Conservation (phyloP, 2,888 invertebrate species). For the Anticlea derivata region DNA sequence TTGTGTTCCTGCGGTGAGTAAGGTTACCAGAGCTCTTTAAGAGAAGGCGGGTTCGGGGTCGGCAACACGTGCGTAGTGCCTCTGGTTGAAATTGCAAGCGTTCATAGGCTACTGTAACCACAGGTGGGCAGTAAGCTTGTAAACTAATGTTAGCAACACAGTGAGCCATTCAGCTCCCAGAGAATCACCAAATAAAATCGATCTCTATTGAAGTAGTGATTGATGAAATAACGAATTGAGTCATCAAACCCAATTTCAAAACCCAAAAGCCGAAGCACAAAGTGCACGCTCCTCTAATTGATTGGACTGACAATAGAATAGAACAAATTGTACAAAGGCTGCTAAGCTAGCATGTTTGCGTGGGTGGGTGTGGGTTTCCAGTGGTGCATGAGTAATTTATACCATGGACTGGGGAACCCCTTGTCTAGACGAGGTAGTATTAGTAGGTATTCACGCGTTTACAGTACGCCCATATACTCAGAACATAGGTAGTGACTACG, state of each 20-base stretch:
- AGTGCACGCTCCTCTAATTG: constrained; percentile 12
- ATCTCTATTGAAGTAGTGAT: constrained; percentile 8
- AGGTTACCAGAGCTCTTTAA: neutral
- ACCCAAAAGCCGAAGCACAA: constrained; percentile 1
- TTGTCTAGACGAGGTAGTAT: constrained; percentile 26
- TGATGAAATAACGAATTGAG: constrained; percentile 20
- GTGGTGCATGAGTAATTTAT: constrained; percentile 12
- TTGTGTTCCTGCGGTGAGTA: too few relatives aligned
- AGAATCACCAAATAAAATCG: neutral
- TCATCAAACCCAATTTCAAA: constrained; percentile 15
- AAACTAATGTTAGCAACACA: too few relatives aligned
- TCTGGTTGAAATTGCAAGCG: too few relatives aligned
- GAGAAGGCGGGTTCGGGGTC: too few relatives aligned
- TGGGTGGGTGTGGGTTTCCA: constrained; percentile 25
- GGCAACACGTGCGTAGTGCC: too few relatives aligned
- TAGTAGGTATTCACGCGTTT: constrained; percentile 18
- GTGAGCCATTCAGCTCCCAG: too few relatives aligned
- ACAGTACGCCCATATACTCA: too few relatives aligned
- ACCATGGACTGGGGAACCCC: constrained; percentile 32
- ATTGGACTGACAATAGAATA: constrained; percentile 15
- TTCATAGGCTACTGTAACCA: too few relatives aligned
- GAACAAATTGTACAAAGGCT: constrained; percentile 18
- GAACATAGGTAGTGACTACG: too few relatives aligned
- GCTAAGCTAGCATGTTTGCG: constrained; percentile 18
- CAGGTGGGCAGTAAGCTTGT: too few relatives aligned